Percentiles rank a stretch among this genome's conserved stretches.
Conservation (phyloP, 2,113 vertebrate species). For the Pantherophis guttatus region DNA sequence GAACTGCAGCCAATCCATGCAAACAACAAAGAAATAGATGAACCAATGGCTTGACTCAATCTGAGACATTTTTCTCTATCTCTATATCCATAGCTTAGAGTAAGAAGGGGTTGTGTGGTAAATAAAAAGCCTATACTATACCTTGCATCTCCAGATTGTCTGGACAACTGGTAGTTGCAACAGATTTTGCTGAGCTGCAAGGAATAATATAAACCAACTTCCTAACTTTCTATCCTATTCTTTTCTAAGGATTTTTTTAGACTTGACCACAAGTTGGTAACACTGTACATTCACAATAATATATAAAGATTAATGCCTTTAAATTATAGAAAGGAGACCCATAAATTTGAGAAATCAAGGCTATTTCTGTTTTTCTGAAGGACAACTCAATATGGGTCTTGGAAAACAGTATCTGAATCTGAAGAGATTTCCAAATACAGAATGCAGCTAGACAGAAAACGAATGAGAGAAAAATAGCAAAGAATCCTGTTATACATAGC, state of each 20-base stretch:
- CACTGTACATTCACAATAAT: neutral
- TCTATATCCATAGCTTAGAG: neutral
- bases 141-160: neutral
- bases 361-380: neutral
- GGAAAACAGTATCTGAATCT: neutral
- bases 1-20: neutral
- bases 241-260: neutral
- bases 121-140: neutral
- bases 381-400: neutral
- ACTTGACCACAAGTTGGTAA: neutral
- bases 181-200: neutral
- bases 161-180: neutral
- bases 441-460: neutral
- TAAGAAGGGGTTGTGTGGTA: neutral
- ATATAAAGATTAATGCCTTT: neutral
- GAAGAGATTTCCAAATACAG: neutral
- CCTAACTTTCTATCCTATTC: neutral
- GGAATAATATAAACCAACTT: neutral
- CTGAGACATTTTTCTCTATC: neutral
- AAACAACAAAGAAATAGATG: neutral
- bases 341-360: neutral
- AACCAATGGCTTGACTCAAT: too few relatives aligned
- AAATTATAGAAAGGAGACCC: neutral
- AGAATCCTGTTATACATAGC: neutral
- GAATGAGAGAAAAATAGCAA: neutral